Conservation (phyloP, 2,888 invertebrate species). For the Acanthosepion esculentum region DNA sequence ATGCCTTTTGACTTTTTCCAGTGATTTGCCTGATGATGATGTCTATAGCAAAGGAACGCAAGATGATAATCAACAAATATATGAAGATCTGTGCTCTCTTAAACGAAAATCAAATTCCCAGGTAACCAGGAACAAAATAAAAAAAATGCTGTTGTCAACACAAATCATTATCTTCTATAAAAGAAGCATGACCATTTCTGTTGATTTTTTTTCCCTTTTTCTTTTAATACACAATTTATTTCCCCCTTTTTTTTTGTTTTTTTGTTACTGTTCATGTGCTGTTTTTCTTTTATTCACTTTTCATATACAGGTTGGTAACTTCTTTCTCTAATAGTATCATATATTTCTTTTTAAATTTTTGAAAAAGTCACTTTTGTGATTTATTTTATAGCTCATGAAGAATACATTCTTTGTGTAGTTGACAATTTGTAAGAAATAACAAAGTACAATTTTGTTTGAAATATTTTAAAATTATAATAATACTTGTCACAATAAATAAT, state of each 20-base stretch:
- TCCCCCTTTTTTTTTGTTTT: no score
- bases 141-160: constrained; percentile 25
- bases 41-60: constrained; percentile 55
- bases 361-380: not conserved
- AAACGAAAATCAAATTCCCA: constrained; percentile 59
- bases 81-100: constrained; percentile 82
- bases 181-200: constrained; percentile 24
- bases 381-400: not conserved
- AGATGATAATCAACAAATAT: constrained; percentile 81
- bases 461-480: no score
- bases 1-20: constrained; percentile 51
- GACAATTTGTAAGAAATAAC: not conserved
- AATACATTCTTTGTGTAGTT: not conserved
- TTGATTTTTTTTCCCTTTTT: not conserved
- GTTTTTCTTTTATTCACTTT: constrained; percentile 4
- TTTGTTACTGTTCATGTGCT: constrained; percentile 2
- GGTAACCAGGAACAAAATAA: constrained; percentile 54
- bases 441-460: not conserved
- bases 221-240: not conserved
- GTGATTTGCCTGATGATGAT: constrained; percentile 61
- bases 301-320: not conserved
- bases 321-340: not conserved
- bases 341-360: not conserved
- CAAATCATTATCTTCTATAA: not conserved
- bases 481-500: no score